Evolutionary conservation across 1,140 invertebrate genomes (phyloP).

Genomic region (Camponotus vicinus): DNA sequence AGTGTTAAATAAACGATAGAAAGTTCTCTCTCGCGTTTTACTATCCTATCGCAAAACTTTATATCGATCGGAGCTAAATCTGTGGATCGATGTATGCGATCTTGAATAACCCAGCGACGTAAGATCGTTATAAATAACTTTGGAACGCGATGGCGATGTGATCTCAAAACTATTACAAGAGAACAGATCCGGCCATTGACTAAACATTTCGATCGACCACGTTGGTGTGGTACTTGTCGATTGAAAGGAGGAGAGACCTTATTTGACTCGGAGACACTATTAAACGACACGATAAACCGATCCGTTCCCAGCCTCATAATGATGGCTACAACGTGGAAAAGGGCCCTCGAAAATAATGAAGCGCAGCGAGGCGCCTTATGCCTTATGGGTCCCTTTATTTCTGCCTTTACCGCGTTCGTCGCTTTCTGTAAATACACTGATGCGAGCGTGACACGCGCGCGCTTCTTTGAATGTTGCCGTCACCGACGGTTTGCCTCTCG

Average conservation of each 20-base stretch:
- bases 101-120: neutral
- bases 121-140: conserved; percentile 62
- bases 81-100: conserved; percentile 20
- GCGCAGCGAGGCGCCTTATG: conserved; percentile 20
- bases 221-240: neutral
- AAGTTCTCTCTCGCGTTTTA: neutral
- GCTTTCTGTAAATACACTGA: conserved; percentile 65
- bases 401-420: conserved; percentile 37
- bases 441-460: conserved; percentile 55
- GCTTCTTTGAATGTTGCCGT: conserved; percentile 64
- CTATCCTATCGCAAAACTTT: neutral
- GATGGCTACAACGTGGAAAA: conserved; percentile 36
- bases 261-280: conserved; percentile 52
- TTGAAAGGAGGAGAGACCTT: conserved; percentile 36
- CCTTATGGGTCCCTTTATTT: conserved; percentile 53
- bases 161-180: conserved; percentile 13
- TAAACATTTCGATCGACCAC: conserved; percentile 45
- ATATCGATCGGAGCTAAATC: conserved; percentile 5
- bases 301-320: neutral
- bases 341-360: conserved; percentile 52
- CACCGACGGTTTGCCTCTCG: conserved; percentile 45
- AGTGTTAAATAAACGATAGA: neutral
- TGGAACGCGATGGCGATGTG: neutral
- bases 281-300: conserved; percentile 25
- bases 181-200: conserved; percentile 24